Base-by-base conservation (phyloP, 2,888 invertebrate genomes). In the Reticulitermes lucifugus region DNA sequence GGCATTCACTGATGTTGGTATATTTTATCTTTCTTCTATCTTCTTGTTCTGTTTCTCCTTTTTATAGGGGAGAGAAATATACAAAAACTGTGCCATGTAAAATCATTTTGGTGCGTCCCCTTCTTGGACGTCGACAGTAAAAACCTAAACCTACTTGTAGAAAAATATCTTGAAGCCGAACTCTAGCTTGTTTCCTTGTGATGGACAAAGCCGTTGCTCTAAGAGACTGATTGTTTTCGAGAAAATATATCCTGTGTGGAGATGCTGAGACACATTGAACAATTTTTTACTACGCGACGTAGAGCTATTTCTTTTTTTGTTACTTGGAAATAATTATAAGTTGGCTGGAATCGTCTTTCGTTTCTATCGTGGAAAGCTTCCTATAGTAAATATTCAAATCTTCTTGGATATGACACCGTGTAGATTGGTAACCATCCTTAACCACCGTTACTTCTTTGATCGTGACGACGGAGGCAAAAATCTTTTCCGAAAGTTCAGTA, bases 101-200 rank as follows among this genome's bases (percentile, higher is more conserved):
- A n/a, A 65, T 65, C 65, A n/a, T 25, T n/a, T n/a, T 65, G 65
- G 65, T 65, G 65, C n/a, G 65, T 65, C 25, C 25, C 55, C 55
- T 79, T 79, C 51, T 79, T 55, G 79, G 51, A 21, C 79, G 79
- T 79, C 79, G 79, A 51, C 46, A 79, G 79, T 29, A 25, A 55
- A 46, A 79, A n/a, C 4, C 2, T 35, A 35, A 79, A 14, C 7
- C 5, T 18, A 60, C 25, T 65, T 65, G n/a, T 65, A n/a, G 65
- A 65, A 65, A 65, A 65, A 65, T 65, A 65, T 65, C 9, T 25
- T 12, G 7, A 10, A 9, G 65, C 46, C 46, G 46, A 46, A 46
- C 46, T 46, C 2, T 12, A 7, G 25, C 14, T 14, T n/a, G 21
- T 65, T n/a, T 65, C n/a, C 25, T 10, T 0, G 65, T 25, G n/a